A percentile compares a stretch with the other conserved stretches of the same genome.
phyloP scores from a whole-genome alignment of 2,797 vertebrate species.

The Bufotes viridis region DNA sequence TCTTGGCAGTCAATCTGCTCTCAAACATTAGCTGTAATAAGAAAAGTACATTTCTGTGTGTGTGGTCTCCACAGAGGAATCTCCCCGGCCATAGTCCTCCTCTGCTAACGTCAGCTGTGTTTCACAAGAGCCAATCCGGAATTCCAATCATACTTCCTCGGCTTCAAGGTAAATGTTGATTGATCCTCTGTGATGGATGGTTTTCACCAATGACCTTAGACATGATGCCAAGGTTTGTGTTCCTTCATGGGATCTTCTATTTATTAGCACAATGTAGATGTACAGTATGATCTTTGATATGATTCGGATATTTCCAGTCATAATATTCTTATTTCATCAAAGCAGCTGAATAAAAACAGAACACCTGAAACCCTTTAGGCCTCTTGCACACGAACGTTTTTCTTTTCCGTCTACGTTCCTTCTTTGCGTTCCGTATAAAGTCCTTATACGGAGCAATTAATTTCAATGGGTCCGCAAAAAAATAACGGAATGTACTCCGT shows the following conservation, averaged over 20 bases:
- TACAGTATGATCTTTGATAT: neutral
- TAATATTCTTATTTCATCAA: neutral
- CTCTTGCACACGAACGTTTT: no score
- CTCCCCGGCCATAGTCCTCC: conserved; percentile 34
- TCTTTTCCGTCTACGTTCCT: no score
- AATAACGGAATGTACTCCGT: no score
- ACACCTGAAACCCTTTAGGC: neutral
- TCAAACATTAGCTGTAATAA: conserved; percentile 15
- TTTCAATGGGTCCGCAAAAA: no score
- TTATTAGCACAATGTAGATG: neutral
- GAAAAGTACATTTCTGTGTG: conserved; percentile 29
- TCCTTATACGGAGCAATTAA: no score
- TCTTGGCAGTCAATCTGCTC: neutral
- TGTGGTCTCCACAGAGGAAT: conserved; percentile 48
- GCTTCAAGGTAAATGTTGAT: conserved; percentile 55
- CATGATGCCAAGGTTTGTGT: neutral
- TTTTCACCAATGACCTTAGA: conserved; percentile 39
- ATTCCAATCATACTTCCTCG: conserved; percentile 49
- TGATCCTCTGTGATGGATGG: conserved; percentile 32
- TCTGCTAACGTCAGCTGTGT: conserved; percentile 24
- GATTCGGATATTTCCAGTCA: neutral
- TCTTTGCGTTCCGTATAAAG: no score
- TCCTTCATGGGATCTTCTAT: neutral
- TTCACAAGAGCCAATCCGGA: conserved; percentile 24
- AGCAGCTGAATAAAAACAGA: neutral